Conservation (phyloP, 2,888 invertebrate species). For the Unio pictorum region DNA sequence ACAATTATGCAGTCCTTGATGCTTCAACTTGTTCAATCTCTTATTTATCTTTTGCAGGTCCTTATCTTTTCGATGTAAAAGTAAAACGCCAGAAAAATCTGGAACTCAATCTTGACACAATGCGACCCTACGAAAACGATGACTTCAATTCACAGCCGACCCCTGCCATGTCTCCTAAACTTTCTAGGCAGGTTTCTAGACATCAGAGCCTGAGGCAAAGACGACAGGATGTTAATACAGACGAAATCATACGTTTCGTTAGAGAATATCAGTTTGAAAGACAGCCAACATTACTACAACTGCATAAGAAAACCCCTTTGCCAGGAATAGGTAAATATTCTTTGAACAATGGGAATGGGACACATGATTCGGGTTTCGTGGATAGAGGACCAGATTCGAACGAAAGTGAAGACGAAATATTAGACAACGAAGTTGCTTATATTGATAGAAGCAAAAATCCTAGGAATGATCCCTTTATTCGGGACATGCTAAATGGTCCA, state of each 20-base stretch:
- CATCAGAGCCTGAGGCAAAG: conserved; percentile 32
- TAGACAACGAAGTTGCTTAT: conserved; percentile 45
- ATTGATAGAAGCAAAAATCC: conserved; percentile 17
- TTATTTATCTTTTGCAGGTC: too few species aligned
- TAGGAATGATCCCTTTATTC: conserved; percentile 30
- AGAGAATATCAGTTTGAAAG: conserved; percentile 46
- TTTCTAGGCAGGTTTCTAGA: conserved; percentile 11
- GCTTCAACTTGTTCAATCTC: too few species aligned
- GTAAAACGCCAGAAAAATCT: too few species aligned
- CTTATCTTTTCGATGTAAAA: too few species aligned
- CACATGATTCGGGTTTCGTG: conserved; percentile 44
- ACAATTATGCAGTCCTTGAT: too few species aligned
- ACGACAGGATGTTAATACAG: conserved; percentile 35
- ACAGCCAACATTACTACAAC: conserved; percentile 48
- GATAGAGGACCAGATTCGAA: conserved; percentile 35
- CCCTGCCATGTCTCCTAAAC: conserved; percentile 23
- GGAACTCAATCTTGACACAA: too few species aligned
- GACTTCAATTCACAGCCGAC: conserved; percentile 9
- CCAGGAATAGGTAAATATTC: conserved; percentile 45
- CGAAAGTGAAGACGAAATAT: conserved; percentile 41
- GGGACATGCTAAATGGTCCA: conserved; percentile 35
- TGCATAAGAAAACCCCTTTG: conserved; percentile 45
- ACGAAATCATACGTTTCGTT: conserved; percentile 55
- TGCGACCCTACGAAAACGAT: too few species aligned
- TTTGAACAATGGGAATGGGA: conserved; percentile 14